phyloP scores from a whole-genome alignment of 2,888 invertebrate species.

The Micropterix aruncella region DNA sequence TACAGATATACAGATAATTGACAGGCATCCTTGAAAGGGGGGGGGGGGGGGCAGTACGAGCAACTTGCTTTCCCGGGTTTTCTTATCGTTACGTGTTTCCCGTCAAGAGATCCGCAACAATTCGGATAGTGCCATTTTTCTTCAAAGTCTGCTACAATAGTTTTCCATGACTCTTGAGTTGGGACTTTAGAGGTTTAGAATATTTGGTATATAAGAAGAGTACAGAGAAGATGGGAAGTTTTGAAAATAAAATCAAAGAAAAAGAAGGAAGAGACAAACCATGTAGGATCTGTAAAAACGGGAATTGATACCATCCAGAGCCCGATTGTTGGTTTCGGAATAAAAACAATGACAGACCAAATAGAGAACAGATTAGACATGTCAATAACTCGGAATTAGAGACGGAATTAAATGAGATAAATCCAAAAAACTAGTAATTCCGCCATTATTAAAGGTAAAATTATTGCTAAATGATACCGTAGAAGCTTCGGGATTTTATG shows the following conservation, averaged over 20 bases:
- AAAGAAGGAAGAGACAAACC: neutral
- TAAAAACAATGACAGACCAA: conserved; percentile 4
- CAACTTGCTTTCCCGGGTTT: no score
- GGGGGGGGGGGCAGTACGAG: no score
- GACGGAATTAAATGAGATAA: conserved; percentile 9
- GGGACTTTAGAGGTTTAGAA: neutral
- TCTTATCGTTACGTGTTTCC: no score
- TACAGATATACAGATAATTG: no score
- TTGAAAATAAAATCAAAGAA: neutral
- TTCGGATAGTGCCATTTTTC: no score
- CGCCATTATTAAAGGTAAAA: conserved; percentile 13
- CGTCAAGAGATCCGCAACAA: no score
- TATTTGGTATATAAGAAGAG: neutral
- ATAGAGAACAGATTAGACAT: conserved; percentile 7
- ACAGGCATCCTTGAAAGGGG: no score
- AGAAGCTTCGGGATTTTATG: conserved; percentile 14
- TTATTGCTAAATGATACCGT: conserved; percentile 13
- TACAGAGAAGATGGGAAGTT: neutral
- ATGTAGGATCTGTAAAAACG: conserved; percentile 6
- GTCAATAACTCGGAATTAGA: conserved; percentile 11
- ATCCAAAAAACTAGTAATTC: conserved; percentile 14
- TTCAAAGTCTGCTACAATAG: no score
- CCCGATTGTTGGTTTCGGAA: conserved; percentile 10
- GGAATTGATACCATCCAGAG: conserved; percentile 10
- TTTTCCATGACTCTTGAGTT: no score